These are phyloP conservation scores for Drepana arcuata DNA, from an alignment of 1,140 invertebrate species.

Conservation along the genomic window DNA sequence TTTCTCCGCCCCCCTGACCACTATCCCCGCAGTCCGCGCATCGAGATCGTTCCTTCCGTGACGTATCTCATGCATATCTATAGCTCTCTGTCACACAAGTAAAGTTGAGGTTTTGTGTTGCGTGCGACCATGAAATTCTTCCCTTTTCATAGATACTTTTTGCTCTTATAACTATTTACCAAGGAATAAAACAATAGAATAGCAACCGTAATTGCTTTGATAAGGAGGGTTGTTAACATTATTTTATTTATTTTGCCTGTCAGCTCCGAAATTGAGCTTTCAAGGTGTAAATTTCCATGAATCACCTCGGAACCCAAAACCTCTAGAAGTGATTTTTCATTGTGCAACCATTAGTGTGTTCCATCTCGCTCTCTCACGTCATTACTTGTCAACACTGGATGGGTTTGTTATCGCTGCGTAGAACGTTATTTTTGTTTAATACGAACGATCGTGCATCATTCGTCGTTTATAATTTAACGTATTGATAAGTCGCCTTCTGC, in stretches of 20 bases:
- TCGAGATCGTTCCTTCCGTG: too few relatives aligned
- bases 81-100: slow-evolving; percentile 24
- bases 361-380: slow-evolving; percentile 31
- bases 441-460: slow-evolving; percentile 31
- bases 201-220: too few relatives aligned
- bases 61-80: too few relatives aligned
- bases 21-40: slow-evolving; percentile 13
- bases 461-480: slow-evolving; percentile 36
- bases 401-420: slow-evolving; percentile 59
- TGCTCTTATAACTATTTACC: too few relatives aligned
- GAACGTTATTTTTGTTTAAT: slow-evolving; percentile 51
- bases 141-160: too few relatives aligned
- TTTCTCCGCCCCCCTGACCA: slow-evolving; percentile 16
- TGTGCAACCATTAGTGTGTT: slow-evolving; percentile 20
- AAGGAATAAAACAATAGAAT: too few relatives aligned
- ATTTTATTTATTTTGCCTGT: too few relatives aligned
- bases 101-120: slow-evolving; percentile 60
- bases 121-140: too few relatives aligned
- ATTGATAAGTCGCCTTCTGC: slow-evolving; percentile 81
- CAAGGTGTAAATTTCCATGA: slow-evolving; percentile 37
- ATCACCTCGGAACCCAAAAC: slow-evolving; percentile 54
- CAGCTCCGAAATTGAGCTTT: too few relatives aligned
- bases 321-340: slow-evolving; percentile 30
- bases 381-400: slow-evolving; percentile 54
- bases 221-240: too few relatives aligned